Conservation (phyloP, 2,797 vertebrate genomes). For the Tokudaia tokunoshimensis region DNA sequence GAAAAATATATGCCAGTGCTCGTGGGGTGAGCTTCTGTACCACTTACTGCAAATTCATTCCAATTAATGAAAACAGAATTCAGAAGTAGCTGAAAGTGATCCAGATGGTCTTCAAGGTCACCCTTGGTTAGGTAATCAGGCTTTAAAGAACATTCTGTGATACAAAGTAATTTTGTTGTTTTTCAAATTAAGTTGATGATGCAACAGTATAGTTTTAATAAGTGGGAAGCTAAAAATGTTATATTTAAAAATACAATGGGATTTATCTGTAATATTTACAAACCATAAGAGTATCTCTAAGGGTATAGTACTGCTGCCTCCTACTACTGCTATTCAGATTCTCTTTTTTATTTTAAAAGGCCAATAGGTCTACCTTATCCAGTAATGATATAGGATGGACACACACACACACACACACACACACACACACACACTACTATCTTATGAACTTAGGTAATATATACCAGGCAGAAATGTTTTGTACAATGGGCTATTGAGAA, state of each 20-base stretch:
- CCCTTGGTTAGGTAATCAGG: slow-evolving; percentile 6
- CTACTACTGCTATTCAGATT: slow-evolving; percentile 37
- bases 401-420: neutral
- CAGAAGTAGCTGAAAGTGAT: slow-evolving; percentile 47
- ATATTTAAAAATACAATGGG: neutral
- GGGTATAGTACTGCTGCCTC: slow-evolving; percentile 26
- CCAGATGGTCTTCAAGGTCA: slow-evolving; percentile 27
- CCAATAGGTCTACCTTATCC: neutral
- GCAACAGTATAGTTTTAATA: slow-evolving; percentile 23
- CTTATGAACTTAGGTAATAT: slow-evolving; percentile 38
- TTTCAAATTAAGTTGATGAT: slow-evolving; percentile 44
- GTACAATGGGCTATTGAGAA: neutral
- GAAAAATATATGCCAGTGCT: neutral
- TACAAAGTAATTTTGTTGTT: slow-evolving; percentile 49
- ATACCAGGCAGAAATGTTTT: neutral
- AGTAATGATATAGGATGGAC: slow-evolving; percentile 19
- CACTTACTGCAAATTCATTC: slow-evolving; percentile 23
- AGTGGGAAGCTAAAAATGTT: slow-evolving; percentile 41
- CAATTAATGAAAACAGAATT: slow-evolving; percentile 45
- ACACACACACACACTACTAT: neutral
- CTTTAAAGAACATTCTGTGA: slow-evolving; percentile 40
- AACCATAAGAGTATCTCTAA: neutral
- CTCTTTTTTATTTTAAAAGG: neutral
- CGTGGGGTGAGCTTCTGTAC: neutral
- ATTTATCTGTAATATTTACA: slow-evolving; percentile 55